phyloP scores from a whole-genome alignment of 2,113 vertebrate genomes.

The Stigmatopora argus region DNA sequence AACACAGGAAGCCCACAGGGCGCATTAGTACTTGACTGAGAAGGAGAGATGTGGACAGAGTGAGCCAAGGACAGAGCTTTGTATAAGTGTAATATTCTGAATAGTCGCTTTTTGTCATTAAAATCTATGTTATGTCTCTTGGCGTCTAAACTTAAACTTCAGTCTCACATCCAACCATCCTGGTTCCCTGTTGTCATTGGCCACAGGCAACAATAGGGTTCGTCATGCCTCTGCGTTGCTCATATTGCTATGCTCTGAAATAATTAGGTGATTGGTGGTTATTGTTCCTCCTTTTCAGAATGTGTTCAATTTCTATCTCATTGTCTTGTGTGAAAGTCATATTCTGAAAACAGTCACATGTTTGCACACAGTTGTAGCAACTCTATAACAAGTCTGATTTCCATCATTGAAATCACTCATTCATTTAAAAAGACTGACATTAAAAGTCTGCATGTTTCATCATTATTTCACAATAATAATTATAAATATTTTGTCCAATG shows the following conservation, averaged over 20 bases:
- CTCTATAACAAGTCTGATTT: constrained; percentile 5
- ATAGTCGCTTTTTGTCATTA: constrained; percentile 21
- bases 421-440: constrained; percentile 18
- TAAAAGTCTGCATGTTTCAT: neutral
- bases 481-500: too few relatives aligned
- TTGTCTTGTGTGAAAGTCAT: constrained; percentile 40
- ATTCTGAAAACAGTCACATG: constrained; percentile 16
- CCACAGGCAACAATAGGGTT: too few relatives aligned
- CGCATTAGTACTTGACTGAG: constrained; percentile 50
- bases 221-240: too few relatives aligned
- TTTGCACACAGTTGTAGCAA: constrained; percentile 28
- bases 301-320: constrained; percentile 38
- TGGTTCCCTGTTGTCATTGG: too few relatives aligned
- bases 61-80: constrained; percentile 38
- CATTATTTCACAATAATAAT: too few relatives aligned
- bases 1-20: constrained; percentile 64
- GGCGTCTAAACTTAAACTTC: neutral
- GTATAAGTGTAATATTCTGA: constrained; percentile 44
- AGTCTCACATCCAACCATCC: neutral
- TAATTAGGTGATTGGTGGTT: neutral
- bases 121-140: constrained; percentile 11
- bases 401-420: constrained; percentile 26
- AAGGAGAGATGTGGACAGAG: constrained; percentile 24
- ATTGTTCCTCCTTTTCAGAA: constrained; percentile 34
- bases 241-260: too few relatives aligned